These are phyloP conservation scores for Cryptomyrus ogoouensis DNA, from an alignment of 2,113 vertebrate species.

Conservation along the genomic window DNA sequence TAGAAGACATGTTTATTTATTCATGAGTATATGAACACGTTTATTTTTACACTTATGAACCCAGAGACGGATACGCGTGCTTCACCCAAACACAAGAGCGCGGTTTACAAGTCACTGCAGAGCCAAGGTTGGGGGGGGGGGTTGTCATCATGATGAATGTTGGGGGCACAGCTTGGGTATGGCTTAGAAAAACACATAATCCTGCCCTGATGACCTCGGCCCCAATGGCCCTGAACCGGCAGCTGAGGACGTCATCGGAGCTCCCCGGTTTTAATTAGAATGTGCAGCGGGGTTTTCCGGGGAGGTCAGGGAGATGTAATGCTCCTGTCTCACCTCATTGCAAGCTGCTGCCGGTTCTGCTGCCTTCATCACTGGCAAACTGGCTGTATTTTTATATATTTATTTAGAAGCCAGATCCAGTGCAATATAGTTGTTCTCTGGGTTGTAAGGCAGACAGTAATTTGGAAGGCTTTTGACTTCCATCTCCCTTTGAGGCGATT, in stretches of 20 bases:
- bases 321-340: not conserved
- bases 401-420: slow-evolving; percentile 4
- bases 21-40: not conserved
- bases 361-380: not conserved
- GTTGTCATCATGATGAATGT: not conserved
- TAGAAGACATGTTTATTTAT: not conserved
- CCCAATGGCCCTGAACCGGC: not conserved
- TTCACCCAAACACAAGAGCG: not conserved
- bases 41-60: not conserved
- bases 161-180: not conserved
- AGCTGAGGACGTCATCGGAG: not conserved
- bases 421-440: not conserved
- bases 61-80: not conserved
- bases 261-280: not conserved
- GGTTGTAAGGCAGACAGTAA: not conserved
- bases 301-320: not conserved
- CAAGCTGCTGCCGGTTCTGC: not conserved
- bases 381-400: not conserved
- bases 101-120: not conserved
- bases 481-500: not conserved
- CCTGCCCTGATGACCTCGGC: not conserved
- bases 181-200: not conserved
- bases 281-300: not conserved
- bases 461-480: not conserved
- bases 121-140: not conserved